Conservation (phyloP, 2,888 invertebrate species). For the Eurois occulta region DNA sequence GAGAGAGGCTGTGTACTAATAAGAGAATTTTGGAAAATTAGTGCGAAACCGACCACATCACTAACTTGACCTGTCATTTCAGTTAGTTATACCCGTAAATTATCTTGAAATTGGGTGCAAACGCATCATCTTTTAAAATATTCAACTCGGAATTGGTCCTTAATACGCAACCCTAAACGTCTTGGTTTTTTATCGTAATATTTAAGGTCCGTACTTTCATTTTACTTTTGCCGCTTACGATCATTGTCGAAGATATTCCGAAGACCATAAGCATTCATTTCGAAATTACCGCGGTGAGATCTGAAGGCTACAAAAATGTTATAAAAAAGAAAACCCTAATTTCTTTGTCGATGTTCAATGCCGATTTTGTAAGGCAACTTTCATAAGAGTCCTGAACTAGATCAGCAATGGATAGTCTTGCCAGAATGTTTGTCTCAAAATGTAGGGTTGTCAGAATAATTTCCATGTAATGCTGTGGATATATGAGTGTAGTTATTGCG, state of each 20-base stretch:
- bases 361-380: background rate
- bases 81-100: slow-evolving; percentile 1
- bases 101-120: background rate
- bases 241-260: slow-evolving; percentile 30
- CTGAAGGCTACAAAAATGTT: slow-evolving; percentile 10
- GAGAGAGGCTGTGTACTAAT: background rate
- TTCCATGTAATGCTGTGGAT: slow-evolving; percentile 24
- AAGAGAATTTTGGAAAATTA: background rate
- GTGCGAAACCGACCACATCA: background rate
- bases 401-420: slow-evolving; percentile 10
- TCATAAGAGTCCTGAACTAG: background rate
- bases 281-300: slow-evolving; percentile 33
- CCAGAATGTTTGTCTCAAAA: background rate
- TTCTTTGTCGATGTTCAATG: background rate
- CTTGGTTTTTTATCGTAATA: slow-evolving; percentile 29
- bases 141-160: slow-evolving; percentile 15
- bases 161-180: slow-evolving; percentile 14
- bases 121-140: slow-evolving; percentile 11
- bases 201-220: slow-evolving; percentile 27
- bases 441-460: slow-evolving; percentile 17
- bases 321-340: background rate
- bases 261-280: slow-evolving; percentile 31
- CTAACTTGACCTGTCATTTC: background rate
- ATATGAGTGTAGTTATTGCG: slow-evolving; percentile 41
- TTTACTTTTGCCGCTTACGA: slow-evolving; percentile 26